These are phyloP conservation scores for Microplitis mediator DNA, from an alignment of 1,140 invertebrate genomes.

Conservation along the genomic window DNA sequence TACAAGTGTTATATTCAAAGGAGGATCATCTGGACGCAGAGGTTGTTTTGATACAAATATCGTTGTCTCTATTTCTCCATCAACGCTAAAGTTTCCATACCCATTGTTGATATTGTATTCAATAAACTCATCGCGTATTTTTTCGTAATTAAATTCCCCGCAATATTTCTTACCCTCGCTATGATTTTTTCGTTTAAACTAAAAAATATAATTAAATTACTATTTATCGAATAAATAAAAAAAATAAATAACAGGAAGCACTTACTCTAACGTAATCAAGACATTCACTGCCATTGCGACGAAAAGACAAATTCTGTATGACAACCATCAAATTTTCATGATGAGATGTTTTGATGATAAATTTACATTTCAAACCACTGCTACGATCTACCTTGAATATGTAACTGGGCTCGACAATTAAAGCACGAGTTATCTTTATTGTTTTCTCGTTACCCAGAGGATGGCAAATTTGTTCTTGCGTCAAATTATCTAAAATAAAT, in stretches of 20 bases:
- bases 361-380: slow-evolving; percentile 40
- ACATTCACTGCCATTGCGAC: slow-evolving; percentile 40
- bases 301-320: slow-evolving; percentile 48
- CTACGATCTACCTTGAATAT: slow-evolving; percentile 39
- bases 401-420: slow-evolving; percentile 35
- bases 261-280: slow-evolving; percentile 50
- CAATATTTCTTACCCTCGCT: slow-evolving; percentile 40
- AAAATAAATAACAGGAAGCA: too few species aligned
- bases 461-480: slow-evolving; percentile 1
- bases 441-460: neutral
- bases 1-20: slow-evolving; percentile 43
- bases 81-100: slow-evolving; percentile 4
- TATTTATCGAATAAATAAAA: neutral
- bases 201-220: slow-evolving; percentile 18
- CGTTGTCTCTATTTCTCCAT: slow-evolving; percentile 46
- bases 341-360: slow-evolving; percentile 37
- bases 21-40: slow-evolving; percentile 28
- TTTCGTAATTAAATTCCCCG: slow-evolving; percentile 36
- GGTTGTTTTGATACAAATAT: slow-evolving; percentile 48
- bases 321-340: slow-evolving; percentile 46
- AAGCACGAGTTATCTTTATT: slow-evolving; percentile 14
- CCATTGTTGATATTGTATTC: slow-evolving; percentile 8
- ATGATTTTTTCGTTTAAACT: slow-evolving; percentile 45
- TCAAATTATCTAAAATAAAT: neutral
- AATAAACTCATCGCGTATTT: neutral